Conservation (phyloP, 2,797 vertebrate species). For the Miichthys miiuy region DNA sequence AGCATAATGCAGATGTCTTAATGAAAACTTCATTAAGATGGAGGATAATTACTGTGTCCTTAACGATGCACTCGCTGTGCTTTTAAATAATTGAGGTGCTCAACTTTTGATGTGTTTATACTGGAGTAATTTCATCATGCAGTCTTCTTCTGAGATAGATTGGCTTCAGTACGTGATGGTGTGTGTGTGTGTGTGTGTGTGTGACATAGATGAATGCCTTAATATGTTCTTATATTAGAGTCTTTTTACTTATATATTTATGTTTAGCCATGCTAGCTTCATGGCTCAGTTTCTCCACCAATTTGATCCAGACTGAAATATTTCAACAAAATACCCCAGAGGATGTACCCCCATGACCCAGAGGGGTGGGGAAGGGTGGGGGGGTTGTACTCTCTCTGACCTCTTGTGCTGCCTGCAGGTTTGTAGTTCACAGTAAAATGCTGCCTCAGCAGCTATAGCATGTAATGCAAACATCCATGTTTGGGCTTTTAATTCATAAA, state of each 20-base stretch:
- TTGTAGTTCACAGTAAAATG: background rate
- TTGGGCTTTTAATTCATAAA: background rate
- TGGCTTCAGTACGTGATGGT: slow-evolving; percentile 19
- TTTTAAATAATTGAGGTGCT: slow-evolving; percentile 79
- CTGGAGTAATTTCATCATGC: slow-evolving; percentile 68
- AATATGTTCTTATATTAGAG: slow-evolving; percentile 1
- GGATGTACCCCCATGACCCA: background rate
- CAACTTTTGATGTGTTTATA: slow-evolving; percentile 80
- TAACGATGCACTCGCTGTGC: slow-evolving; percentile 73
- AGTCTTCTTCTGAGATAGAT: slow-evolving; percentile 62
- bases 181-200: slow-evolving; percentile 14
- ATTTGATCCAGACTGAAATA: background rate
- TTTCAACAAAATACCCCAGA: background rate
- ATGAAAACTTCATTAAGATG: slow-evolving; percentile 84
- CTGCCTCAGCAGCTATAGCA: background rate
- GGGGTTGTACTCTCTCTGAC: background rate
- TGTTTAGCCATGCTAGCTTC: background rate
- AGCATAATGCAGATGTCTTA: slow-evolving; percentile 80
- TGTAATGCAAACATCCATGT: background rate
- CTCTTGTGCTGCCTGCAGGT: background rate
- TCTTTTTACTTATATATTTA: too few species aligned
- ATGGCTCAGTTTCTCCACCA: background rate
- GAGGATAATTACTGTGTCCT: slow-evolving; percentile 81
- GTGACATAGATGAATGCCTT: background rate
- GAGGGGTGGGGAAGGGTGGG: background rate